Conservation (phyloP, 1,140 invertebrate genomes). For the Caligus rogercresseyi region DNA sequence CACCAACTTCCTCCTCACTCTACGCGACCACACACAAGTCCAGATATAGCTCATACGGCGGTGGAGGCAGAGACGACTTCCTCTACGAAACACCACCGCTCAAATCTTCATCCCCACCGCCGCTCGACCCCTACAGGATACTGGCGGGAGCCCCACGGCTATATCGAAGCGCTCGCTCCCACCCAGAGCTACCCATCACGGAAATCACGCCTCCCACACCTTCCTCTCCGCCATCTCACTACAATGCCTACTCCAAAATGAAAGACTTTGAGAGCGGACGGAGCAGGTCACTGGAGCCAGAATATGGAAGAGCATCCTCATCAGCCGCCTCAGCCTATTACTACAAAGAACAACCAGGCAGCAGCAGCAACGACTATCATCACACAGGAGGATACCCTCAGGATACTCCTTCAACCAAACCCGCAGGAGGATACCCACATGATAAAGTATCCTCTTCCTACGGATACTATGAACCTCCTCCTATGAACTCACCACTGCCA, state of each 20-base stretch:
- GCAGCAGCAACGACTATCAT: not conserved
- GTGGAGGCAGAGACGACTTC: not conserved
- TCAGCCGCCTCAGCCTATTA: not conserved
- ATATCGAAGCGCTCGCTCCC: slow-evolving; percentile 7
- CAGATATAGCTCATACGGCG: not conserved
- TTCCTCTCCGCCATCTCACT: not conserved
- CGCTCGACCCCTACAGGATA: not conserved
- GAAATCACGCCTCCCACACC: not conserved
- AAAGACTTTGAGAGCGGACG: not conserved
- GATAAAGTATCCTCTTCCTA: not conserved
- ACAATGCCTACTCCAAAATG: not conserved
- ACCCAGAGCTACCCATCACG: slow-evolving; percentile 1
- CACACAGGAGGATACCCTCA: not conserved
- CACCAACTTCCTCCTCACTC: not conserved
- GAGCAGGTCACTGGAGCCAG: not conserved
- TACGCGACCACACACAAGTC: not conserved
- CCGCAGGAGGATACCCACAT: not conserved
- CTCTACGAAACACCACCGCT: not conserved
- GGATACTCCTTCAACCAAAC: not conserved
- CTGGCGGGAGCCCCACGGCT: not conserved
- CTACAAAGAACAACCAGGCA: no score
- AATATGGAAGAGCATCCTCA: not conserved
- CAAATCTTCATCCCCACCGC: not conserved
- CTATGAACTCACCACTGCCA: not conserved
- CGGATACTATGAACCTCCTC: not conserved